Conservation (phyloP, 2,797 vertebrate genomes). For the Takifugu ocellatus region DNA sequence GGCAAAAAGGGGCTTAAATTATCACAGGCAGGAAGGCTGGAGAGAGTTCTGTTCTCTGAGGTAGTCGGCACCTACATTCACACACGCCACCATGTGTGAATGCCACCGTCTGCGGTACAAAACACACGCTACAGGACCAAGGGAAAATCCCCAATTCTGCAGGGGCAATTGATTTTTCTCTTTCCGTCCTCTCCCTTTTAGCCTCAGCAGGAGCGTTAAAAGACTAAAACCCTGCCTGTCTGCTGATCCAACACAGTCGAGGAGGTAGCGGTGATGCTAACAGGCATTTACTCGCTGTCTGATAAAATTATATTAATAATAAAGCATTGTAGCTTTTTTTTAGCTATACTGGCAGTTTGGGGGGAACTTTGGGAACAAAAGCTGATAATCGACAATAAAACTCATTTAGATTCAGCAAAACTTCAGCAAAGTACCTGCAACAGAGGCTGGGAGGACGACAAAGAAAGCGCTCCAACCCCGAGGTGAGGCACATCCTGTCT, state of each 20-base stretch:
- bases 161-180: constrained; percentile 88
- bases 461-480: constrained; percentile 59
- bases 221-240: constrained; percentile 92
- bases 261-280: constrained; percentile 39
- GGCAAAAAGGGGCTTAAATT: constrained; percentile 61
- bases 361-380: constrained; percentile 14
- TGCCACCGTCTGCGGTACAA: constrained; percentile 24
- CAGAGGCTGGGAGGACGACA: constrained; percentile 49
- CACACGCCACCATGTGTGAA: constrained; percentile 51
- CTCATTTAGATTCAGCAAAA: constrained; percentile 52
- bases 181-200: constrained; percentile 16
- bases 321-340: constrained; percentile 11
- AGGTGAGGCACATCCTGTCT: constrained; percentile 67
- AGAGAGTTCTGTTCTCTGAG: constrained; percentile 67
- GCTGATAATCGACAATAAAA: constrained; percentile 28
- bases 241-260: constrained; percentile 84
- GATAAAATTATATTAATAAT: background rate
- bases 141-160: constrained; percentile 76
- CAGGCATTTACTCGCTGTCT: constrained; percentile 7
- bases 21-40: constrained; percentile 51
- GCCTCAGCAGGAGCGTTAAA: constrained; percentile 90
- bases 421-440: constrained; percentile 59
- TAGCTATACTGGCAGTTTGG: constrained; percentile 11
- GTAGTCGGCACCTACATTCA: constrained; percentile 62
- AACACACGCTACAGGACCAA: constrained; percentile 65